phyloP scores from a whole-genome alignment of 2,113 vertebrate genomes.

The Tragulus kanchil region DNA sequence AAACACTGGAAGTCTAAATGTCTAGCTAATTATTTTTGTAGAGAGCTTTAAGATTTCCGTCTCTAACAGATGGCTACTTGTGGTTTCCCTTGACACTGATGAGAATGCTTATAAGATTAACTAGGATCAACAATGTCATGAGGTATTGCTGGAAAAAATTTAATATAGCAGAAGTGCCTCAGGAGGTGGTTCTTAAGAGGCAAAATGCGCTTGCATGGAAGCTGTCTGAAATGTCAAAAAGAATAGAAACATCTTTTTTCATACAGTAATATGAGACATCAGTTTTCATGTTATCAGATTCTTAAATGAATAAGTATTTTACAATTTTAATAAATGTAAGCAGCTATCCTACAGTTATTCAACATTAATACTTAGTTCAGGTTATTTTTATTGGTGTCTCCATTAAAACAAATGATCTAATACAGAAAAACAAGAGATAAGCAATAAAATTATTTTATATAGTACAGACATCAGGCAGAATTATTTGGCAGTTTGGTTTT shows the following conservation, averaged over 20 bases:
- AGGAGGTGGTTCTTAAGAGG: constrained; percentile 39
- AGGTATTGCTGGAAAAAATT: constrained; percentile 69
- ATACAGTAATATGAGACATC: background rate
- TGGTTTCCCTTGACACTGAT: constrained; percentile 68
- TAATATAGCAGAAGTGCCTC: constrained; percentile 72
- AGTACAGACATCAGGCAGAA: background rate
- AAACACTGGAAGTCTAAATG: background rate
- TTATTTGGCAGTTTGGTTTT: constrained; percentile 30
- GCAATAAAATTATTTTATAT: constrained; percentile 46
- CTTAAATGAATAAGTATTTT: constrained; percentile 48
- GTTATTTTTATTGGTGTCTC: constrained; percentile 26
- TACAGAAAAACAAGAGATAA: constrained; percentile 3
- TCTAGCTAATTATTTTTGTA: constrained; percentile 63
- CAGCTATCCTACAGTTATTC: background rate
- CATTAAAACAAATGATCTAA: background rate
- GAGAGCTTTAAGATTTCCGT: constrained; percentile 59
- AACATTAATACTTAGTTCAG: constrained; percentile 36
- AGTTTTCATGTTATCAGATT: constrained; percentile 20
- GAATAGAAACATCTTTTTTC: background rate
- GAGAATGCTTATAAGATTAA: constrained; percentile 77
- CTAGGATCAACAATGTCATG: constrained; percentile 73
- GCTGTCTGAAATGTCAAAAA: constrained; percentile 29
- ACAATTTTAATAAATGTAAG: constrained; percentile 49
- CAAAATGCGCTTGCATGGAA: constrained; percentile 62
- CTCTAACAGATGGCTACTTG: constrained; percentile 69